Evolutionary conservation across 2,113 vertebrate genomes (phyloP), one percentile per base, ranked within the genome.

Genomic region (Chlorodrepanis virens): DNA sequence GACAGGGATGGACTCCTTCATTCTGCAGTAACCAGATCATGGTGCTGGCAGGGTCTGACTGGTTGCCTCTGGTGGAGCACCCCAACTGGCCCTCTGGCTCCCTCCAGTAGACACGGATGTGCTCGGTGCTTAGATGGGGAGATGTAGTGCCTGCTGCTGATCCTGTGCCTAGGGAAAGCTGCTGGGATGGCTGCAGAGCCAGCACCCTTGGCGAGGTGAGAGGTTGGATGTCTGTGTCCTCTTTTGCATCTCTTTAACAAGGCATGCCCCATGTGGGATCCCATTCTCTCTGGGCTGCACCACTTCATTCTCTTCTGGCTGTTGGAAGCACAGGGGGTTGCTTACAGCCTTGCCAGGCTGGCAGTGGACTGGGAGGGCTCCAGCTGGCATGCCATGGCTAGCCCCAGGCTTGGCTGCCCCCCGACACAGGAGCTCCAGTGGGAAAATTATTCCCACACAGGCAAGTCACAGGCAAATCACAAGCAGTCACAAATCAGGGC

Each of bases 11-110:
- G 31, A 64, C 19, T 83, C 33, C 28, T 57, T 53, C 39, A 35
- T 60, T 33, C 37, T 77, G 40, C 45, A 50, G 45, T n/a, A 67
- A 44, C 28, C 42, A 56, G 29, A 50, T 12, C 8, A 19, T 0
- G 2, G 11, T 45, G 31, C 80, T 54, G 22, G 47, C 65, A 88
- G 67, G 14, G 17, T 50, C 75, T 68, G 35, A 59, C 61, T 40
- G 19, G 20, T 37, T 57, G 22, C 31, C 50, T 27, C 37, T 40
- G 54, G n/a, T 20, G 13, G 17, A 52, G 31, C 31, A 56, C 9
- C 27, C 35, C 0, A 1, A 2, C 14, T 5, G 39, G 37, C 15
- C 57, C 21, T 22, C 31, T 0, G 0, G 16, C 56, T 69, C 24
- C 35, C 40, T 77, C 22, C 12, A 28, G 28, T 14, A 31, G 60